phyloP scores from a whole-genome alignment of 53 echinoderm and acorn worm genomes.

The Glandiceps talaboti region DNA sequence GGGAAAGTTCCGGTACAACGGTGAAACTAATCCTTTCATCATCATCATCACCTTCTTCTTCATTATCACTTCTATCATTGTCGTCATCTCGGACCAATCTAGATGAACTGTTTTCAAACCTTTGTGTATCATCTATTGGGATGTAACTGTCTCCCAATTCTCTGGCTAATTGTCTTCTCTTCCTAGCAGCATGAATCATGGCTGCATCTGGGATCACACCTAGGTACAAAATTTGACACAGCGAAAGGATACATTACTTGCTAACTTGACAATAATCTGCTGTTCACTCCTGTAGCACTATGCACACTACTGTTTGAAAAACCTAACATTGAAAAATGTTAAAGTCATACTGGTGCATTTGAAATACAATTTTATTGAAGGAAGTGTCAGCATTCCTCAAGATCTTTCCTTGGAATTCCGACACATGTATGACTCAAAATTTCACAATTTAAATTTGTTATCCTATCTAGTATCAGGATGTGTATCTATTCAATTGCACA shows the following conservation, averaged over 20 bases:
- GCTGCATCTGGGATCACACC: constrained; percentile 94
- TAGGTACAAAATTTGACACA: constrained; percentile 6
- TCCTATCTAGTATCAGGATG: too few species aligned
- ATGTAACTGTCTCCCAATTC: constrained; percentile 73
- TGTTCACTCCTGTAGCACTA: not conserved
- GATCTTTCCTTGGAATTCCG: too few species aligned
- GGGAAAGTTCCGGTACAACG: constrained; percentile 47
- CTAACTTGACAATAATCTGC: not conserved
- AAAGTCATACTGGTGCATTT: too few species aligned
- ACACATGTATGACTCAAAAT: too few species aligned
- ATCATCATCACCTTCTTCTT: constrained; percentile 44
- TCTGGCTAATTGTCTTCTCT: constrained; percentile 58
- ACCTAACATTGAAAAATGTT: too few species aligned
- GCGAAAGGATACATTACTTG: not conserved
- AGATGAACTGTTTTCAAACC: constrained; percentile 41
- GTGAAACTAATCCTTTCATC: constrained; percentile 79
- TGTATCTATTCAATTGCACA: too few species aligned
- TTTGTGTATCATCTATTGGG: constrained; percentile 71
- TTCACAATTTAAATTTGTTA: too few species aligned
- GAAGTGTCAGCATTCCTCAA: too few species aligned
- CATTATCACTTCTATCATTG: constrained; percentile 54
- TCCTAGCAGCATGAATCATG: constrained; percentile 78
- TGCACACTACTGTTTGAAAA: too few species aligned
- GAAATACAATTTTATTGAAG: too few species aligned
- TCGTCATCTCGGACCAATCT: constrained; percentile 89